These are phyloP conservation scores for Mactra quadrangularis DNA, from an alignment of 1,140 invertebrate species.

Conservation along the genomic window DNA sequence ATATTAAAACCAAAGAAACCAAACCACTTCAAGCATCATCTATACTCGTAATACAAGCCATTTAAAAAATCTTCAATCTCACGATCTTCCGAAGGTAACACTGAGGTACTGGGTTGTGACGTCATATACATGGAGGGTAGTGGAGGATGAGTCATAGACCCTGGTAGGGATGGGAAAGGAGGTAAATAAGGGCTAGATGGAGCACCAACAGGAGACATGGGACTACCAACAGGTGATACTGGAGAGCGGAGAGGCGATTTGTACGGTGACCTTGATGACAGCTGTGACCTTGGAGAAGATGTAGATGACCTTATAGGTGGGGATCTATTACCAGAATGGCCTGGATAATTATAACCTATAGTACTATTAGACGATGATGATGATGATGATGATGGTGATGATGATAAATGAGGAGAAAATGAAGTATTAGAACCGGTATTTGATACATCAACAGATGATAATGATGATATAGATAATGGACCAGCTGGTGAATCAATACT, in stretches of 20 bases:
- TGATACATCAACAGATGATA: slow-evolving; percentile 59
- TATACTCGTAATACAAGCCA: slow-evolving; percentile 70
- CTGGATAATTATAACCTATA: slow-evolving; percentile 61
- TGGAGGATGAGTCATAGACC: slow-evolving; percentile 13
- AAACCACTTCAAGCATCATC: slow-evolving; percentile 15
- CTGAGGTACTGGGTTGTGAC: slow-evolving; percentile 59
- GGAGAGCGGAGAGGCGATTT: slow-evolving; percentile 61
- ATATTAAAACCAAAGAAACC: too few relatives aligned
- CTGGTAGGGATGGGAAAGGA: slow-evolving; percentile 47
- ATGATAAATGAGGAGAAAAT: slow-evolving; percentile 61
- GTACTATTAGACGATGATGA: slow-evolving; percentile 61
- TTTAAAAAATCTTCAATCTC: slow-evolving; percentile 80
- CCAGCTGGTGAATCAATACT: slow-evolving; percentile 77
- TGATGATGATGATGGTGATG: slow-evolving; percentile 67
- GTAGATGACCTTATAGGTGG: slow-evolving; percentile 61
- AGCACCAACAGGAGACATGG: slow-evolving; percentile 26
- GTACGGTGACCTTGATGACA: slow-evolving; percentile 45
- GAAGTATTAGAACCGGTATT: slow-evolving; percentile 59
- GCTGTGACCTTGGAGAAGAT: slow-evolving; percentile 44
- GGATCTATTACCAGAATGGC: slow-evolving; percentile 54
- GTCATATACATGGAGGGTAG: slow-evolving; percentile 42
- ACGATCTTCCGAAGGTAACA: slow-evolving; percentile 52
- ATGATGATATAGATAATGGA: slow-evolving; percentile 68
- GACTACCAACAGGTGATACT: slow-evolving; percentile 38
- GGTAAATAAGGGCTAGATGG: slow-evolving; percentile 48